Conservation (phyloP, 2,888 invertebrate species). For the Zhengitettix transpicula region DNA sequence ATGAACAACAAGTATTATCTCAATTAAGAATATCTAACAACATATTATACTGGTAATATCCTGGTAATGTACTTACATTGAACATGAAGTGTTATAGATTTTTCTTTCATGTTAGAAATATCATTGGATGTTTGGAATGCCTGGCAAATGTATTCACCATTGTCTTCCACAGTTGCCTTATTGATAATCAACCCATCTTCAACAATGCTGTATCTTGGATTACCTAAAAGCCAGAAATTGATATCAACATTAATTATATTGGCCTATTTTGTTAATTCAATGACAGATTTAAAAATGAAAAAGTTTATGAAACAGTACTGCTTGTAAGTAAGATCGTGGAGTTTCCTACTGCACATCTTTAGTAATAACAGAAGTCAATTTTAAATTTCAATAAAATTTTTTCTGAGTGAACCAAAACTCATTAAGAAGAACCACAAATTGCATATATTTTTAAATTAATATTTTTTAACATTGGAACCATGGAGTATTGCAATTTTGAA, state of each 20-base stretch:
- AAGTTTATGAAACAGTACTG: not conserved
- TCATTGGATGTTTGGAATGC: conserved; percentile 32
- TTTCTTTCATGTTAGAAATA: conserved; percentile 34
- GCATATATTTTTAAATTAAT: too few relatives aligned
- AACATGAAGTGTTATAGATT: conserved; percentile 37
- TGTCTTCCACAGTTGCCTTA: conserved; percentile 35
- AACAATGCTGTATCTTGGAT: conserved; percentile 29
- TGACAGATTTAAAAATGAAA: not conserved
- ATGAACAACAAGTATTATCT: too few relatives aligned
- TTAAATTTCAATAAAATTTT: too few relatives aligned
- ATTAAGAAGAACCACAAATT: too few relatives aligned
- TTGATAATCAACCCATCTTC: conserved; percentile 38
- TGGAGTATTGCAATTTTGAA: too few relatives aligned
- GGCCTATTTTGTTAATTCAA: not conserved
- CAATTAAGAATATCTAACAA: too few relatives aligned
- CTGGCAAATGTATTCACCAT: conserved; percentile 38
- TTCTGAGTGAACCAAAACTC: too few relatives aligned
- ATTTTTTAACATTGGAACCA: too few relatives aligned
- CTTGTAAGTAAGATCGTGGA: conserved; percentile 12
- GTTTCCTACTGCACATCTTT: too few relatives aligned
- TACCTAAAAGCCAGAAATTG: conserved; percentile 6
- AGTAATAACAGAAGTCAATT: too few relatives aligned
- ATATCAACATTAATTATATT: not conserved
- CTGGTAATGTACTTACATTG: conserved; percentile 34
- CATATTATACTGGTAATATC: too few relatives aligned